Base-by-base conservation (phyloP, 1,140 invertebrate genomes). In the Drosophila repletoides region DNA sequence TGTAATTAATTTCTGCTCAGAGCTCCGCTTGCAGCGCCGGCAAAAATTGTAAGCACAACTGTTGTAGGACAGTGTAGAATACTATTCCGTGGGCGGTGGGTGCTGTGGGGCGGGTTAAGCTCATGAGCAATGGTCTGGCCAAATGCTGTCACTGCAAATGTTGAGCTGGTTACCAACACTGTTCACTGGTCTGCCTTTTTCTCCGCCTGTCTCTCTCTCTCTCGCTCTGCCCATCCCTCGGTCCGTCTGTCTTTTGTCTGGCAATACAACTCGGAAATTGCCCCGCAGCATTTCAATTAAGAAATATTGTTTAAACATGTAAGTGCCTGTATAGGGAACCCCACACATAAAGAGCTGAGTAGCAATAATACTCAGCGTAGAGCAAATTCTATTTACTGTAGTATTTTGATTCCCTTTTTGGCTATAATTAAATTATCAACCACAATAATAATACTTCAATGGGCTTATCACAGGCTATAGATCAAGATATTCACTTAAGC, bases 1-100 rank as follows among this genome's bases (percentile, higher is more conserved):
- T 86, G 80, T 86, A 86, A 86, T 86, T 86, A 86, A 86, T 86
- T 86, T 86, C 72, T 80, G 75, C 80, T 80, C 75, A 86, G 60
- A n/a, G n/a, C n/a, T 46, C 72, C 67, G 67, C 80, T 80, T 79
- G 80, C 75, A 75, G 64, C 61, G 52, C 61, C 45, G 46, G 52
- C 52, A 59, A 71, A n/a, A 71, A 66, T 58, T 66, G 52, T 65
- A 29, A 66, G 56, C 38, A 71, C 69, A 84, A 77, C 34, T 51
- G 43, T 29, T 48, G 21, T 34, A 34, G 45, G 29, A 53, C n/a
- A 64, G 59, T 43, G 28, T 21, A 24, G 45, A 31, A 12, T 2
- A 17, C 36, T 21, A 24, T 19, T 43, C 22, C 19, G 12, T 12
- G 15, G 31, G 14, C 10, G 7, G 36, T 19, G 15, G 34, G 3